phyloP scores from a whole-genome alignment of 1,140 invertebrate species.

The Druon quercuslanigerum region DNA sequence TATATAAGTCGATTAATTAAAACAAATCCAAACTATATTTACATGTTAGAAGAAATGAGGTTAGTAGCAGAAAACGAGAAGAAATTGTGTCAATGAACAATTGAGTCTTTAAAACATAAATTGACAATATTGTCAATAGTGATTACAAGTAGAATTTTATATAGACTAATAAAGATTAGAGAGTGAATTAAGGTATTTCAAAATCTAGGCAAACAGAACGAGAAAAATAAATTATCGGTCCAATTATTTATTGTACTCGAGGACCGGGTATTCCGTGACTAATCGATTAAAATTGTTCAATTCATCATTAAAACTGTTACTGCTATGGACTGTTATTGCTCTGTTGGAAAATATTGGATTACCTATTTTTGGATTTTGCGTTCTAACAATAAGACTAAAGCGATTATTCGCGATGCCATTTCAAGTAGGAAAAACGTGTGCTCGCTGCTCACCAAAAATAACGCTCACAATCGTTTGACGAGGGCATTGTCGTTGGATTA shows the following conservation, averaged over 20 bases:
- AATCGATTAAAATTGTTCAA: conserved; percentile 4
- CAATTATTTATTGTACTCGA: neutral
- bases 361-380: neutral
- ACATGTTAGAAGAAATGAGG: neutral
- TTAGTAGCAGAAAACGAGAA: too few species aligned
- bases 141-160: too few species aligned
- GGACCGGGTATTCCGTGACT: neutral
- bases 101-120: too few species aligned
- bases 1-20: neutral
- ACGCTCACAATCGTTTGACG: too few species aligned
- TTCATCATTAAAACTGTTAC: neutral
- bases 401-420: neutral
- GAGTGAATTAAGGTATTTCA: neutral
- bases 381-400: conserved; percentile 1
- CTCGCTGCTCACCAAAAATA: too few species aligned
- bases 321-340: neutral
- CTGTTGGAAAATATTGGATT: neutral
- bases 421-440: conserved; percentile 2
- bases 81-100: too few species aligned
- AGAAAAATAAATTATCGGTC: neutral
- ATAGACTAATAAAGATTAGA: too few species aligned
- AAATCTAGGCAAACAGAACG: neutral
- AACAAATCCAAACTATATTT: neutral
- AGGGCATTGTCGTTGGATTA: too few species aligned
- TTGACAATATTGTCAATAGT: too few species aligned